Conservation (phyloP, 2,888 invertebrate genomes). For the Erebia aethiops region DNA sequence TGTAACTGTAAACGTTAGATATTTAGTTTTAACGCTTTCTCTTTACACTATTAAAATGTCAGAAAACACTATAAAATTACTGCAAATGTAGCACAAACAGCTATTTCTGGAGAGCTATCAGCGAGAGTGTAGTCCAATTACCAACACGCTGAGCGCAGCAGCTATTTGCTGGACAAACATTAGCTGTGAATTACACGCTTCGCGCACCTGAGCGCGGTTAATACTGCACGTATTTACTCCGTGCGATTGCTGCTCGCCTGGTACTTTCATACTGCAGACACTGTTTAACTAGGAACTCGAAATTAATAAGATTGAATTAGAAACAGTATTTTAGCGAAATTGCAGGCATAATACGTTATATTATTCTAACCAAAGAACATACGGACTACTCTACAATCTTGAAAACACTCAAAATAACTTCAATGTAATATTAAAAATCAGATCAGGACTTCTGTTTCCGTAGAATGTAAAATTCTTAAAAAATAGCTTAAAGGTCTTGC, state of each 20-base stretch:
- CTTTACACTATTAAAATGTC: background rate
- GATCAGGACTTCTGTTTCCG: too few relatives aligned
- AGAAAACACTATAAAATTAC: background rate
- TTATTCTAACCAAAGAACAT: too few relatives aligned
- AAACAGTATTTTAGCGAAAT: too few relatives aligned
- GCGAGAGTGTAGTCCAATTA: constrained; percentile 30
- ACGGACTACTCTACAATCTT: too few relatives aligned
- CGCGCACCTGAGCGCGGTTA: constrained; percentile 39
- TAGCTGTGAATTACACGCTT: constrained; percentile 37
- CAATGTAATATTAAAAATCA: too few relatives aligned
- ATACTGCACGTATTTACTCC: constrained; percentile 19
- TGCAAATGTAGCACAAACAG: constrained; percentile 5
- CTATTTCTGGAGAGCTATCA: constrained; percentile 8
- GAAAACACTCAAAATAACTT: too few relatives aligned
- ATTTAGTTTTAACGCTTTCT: background rate
- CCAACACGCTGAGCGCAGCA: constrained; percentile 24
- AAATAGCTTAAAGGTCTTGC: too few relatives aligned
- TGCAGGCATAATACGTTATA: too few relatives aligned
- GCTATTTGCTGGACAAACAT: constrained; percentile 38
- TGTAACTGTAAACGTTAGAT: background rate
- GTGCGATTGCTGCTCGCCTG: constrained; percentile 5
- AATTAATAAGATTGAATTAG: background rate
- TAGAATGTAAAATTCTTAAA: too few relatives aligned
- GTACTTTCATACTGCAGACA: constrained; percentile 3
- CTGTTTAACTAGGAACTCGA: background rate